Base-by-base conservation (phyloP, 2,888 invertebrate species). In the Platycheirus rosarum region DNA sequence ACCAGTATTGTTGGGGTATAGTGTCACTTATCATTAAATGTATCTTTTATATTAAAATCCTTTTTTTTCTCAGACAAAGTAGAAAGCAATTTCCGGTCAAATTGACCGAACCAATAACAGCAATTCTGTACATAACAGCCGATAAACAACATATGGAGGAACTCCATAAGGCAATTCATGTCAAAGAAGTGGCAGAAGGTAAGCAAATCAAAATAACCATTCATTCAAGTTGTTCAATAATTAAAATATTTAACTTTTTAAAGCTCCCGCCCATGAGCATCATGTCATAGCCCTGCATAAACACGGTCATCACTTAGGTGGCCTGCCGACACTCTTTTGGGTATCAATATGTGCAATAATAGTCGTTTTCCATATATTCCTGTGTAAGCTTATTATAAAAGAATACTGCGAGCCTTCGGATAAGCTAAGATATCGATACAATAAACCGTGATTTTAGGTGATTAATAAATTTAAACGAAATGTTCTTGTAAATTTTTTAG, bases 241-340 rank as follows among this genome's bases (percentile, higher is more conserved):
- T 5, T 8, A 7, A 13, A 26, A 6, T 49, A 11, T 69, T 3
- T 48, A 7, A 49, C 76, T 84, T 88, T 89, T 84, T 89, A 9
- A 35, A 90, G 97, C 97, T 9, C 97, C 97, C 0, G 95, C 97
- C 0, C 97, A 97, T 87, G 97, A 97, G 88, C 94, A 97, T 88
- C 96, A 97, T 89, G 94, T 97, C 9, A 95, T 98, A 87, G 96
- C 97, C 0, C 91, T 97, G 86, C 98, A 98, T 89, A 95, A 94
- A 88, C 97, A 98, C 88, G 98, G 98, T 0, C 95, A 97, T 90
- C 95, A 95, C 85, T 92, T 97, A 85, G 97, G 97, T 35, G 97
- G 97, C 0, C 91, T 98, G 78, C 97, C 98, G 46, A 95, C 96
- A 0, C 91, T 97, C 51, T 97, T 98, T 90, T 98, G 98, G 98